Percentiles rank a stretch among this genome's conserved stretches.
These are phyloP conservation scores for Mungos mungo DNA, from an alignment of 2,113 vertebrate genomes.

Conservation along the genomic window DNA sequence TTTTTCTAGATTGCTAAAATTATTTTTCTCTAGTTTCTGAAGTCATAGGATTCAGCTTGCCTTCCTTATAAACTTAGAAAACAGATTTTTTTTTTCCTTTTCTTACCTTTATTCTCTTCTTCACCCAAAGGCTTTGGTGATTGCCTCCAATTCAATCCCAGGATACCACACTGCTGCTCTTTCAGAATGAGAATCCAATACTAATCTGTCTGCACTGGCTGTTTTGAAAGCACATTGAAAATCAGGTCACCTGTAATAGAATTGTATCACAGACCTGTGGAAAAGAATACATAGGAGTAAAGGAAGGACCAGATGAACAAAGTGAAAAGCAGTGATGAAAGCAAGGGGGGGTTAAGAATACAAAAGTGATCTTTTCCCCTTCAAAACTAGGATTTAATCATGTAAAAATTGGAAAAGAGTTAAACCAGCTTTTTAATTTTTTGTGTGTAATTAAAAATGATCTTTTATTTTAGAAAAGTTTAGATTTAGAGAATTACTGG, in stretches of 20 bases:
- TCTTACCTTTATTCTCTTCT: not conserved
- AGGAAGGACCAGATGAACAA: not conserved
- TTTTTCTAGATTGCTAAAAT: not conserved
- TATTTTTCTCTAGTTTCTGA: not conserved
- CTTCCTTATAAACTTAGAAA: not conserved
- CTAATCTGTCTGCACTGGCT: slow-evolving; percentile 39
- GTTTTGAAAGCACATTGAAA: slow-evolving; percentile 57
- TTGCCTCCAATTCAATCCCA: not conserved
- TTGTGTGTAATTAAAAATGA: not conserved
- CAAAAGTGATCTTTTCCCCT: not conserved
- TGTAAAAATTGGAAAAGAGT: not conserved
- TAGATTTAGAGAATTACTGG: not conserved
- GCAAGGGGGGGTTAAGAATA: not conserved
- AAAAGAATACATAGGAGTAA: not conserved
- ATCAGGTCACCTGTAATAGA: slow-evolving; percentile 57
- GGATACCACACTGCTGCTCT: not conserved
- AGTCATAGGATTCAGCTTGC: not conserved
- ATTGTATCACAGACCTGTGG: not conserved
- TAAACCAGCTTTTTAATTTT: not conserved
- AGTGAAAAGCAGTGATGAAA: not conserved
- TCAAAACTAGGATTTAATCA: not conserved
- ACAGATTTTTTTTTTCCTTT: not conserved
- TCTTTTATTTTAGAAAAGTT: not conserved
- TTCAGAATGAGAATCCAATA: slow-evolving; percentile 37
- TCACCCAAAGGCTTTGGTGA: not conserved